Base-by-base conservation (phyloP, 2,888 invertebrate genomes). In the Drosophila eohydei region DNA sequence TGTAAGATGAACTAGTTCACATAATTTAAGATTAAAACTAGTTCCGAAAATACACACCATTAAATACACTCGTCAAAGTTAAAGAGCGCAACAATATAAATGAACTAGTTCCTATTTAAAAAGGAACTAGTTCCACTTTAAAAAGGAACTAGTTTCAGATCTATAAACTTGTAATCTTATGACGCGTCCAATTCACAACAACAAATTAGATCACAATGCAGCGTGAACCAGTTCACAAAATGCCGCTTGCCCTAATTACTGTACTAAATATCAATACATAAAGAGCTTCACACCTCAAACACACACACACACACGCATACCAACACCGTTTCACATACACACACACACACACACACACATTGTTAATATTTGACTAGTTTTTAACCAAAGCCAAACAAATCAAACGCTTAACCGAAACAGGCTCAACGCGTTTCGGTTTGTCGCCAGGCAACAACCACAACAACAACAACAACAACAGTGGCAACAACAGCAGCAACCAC, bases 391-490 rank as follows among this genome's bases (percentile, higher is more conserved):
- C 74, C 71, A 81, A 79, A 68, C 65, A 77, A 80, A 80, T 71
- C 63, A 85, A 85, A 72, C 90, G 80, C 90, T 89, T 90, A 89
- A 91, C 89, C 83, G 89, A 90, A 90, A 92, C 92, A 93, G 93
- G 93, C 90, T 93, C 93, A 81, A 92, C 93, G 79, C 92, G 93
- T 88, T 93, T 91, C 86, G 92, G 91, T 88, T 79, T 83, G 62
- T 84, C 90, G 51, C 74, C 90, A 68, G 80, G 75, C 78, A 75
- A 71, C 72, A 81, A 71, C 77, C 71, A 46, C 66, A 66, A 21
- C 74, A 70, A 26, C 70, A 75, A 55, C 64, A 62, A 6, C 68
- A 65, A 9, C 74, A 74, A 6, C 12, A 12, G 12, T 9, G 9
- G 11, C 73, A 61, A 41, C 70, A 67, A 16, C 73, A 80, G 50